These are phyloP conservation scores for Eolophus roseicapilla DNA, from an alignment of 2,113 vertebrate genomes.

Conservation along the genomic window DNA sequence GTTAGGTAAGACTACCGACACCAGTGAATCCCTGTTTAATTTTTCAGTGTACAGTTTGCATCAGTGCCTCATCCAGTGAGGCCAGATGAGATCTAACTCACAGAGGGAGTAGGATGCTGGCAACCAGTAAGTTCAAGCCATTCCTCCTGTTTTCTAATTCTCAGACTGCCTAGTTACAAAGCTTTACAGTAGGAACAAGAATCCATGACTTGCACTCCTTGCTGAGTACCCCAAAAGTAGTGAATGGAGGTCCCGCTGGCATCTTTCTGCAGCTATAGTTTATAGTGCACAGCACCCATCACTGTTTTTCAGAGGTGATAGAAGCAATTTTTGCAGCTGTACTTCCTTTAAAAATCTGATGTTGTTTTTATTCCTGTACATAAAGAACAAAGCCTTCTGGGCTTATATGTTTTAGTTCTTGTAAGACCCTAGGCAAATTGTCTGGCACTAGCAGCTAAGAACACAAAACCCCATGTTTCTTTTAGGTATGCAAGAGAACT, in stretches of 20 bases:
- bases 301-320: background rate
- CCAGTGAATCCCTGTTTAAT: background rate
- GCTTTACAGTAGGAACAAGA: background rate
- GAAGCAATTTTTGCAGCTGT: background rate
- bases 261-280: background rate
- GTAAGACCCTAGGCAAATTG: background rate
- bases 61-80: background rate
- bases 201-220: background rate
- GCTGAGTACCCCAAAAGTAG: background rate
- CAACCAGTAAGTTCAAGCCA: background rate
- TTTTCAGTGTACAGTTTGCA: background rate
- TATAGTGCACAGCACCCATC: background rate
- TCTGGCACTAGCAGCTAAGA: background rate
- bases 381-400: background rate
- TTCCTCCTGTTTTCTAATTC: background rate
- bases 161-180: background rate
- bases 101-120: background rate
- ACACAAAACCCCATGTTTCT: background rate
- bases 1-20: background rate
- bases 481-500: background rate
- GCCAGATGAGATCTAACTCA: background rate
- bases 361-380: background rate
- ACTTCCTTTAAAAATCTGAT: background rate
- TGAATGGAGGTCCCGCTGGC: fast-evolving
- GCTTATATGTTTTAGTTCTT: background rate